Conservation (phyloP, 1,140 invertebrate species). For the Nymphalis io region DNA sequence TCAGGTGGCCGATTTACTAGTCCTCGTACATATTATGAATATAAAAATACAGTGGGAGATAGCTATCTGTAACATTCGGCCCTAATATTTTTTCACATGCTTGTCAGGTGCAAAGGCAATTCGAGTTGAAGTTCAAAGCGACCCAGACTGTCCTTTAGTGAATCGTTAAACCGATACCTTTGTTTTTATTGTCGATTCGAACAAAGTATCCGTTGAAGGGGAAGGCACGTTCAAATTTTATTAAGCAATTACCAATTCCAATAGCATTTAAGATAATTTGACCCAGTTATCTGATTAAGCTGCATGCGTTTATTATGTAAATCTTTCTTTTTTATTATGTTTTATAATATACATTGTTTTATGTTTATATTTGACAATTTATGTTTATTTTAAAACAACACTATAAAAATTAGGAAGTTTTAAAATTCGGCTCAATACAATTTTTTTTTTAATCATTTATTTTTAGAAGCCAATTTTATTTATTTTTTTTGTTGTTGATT, state of each 20-base stretch:
- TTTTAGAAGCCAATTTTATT: too few species aligned
- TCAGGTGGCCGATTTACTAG: too few species aligned
- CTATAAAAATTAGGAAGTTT: too few species aligned
- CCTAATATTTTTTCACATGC: constrained; percentile 26
- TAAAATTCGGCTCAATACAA: too few species aligned
- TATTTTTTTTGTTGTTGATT: too few species aligned
- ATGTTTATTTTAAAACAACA: too few species aligned
- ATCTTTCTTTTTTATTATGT: not conserved
- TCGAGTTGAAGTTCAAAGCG: constrained; percentile 37
- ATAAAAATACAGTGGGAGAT: too few species aligned
- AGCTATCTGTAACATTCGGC: too few species aligned
- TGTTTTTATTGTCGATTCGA: constrained; percentile 53
- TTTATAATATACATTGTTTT: not conserved
- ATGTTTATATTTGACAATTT: not conserved
- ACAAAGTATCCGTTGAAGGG: constrained; percentile 24
- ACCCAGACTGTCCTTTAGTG: constrained; percentile 40
- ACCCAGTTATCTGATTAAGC: constrained; percentile 5
- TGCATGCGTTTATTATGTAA: not conserved
- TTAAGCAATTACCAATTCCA: constrained; percentile 37
- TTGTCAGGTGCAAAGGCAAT: constrained; percentile 61
- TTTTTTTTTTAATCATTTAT: too few species aligned
- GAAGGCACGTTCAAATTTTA: constrained; percentile 42
- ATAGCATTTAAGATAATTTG: constrained; percentile 23
- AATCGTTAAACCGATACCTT: constrained; percentile 52
- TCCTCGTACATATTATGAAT: too few species aligned